Base-by-base conservation (phyloP, 2,888 invertebrate species). In the Agrypnus murinus region DNA sequence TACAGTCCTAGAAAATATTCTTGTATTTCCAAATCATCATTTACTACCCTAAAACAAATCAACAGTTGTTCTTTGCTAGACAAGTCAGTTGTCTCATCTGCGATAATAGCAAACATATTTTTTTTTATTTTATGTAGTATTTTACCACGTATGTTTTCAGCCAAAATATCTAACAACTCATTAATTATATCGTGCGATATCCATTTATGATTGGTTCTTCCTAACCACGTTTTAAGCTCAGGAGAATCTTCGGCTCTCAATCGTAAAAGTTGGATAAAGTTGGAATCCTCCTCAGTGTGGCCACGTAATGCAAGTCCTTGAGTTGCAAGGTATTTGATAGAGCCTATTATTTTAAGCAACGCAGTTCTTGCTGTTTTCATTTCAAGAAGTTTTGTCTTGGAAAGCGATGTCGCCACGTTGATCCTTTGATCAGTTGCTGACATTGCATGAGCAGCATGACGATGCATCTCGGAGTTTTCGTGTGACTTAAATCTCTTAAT, bases 141-240 rank as follows among this genome's bases (percentile, higher is more conserved):
- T n/a, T 38, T 38, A 10, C 10, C n/a, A 38, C 38, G 38, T 10
- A 38, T n/a, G n/a, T 38, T n/a, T 10, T 38, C n/a, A 38, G 38
- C 38, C 38, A 38, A 10, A 10, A 38, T 38, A 9, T 38, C 38
- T 38, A 38, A n/a, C n/a, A 38, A n/a, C 38, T 38, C 38, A 38
- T 38, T 38, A 8, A n/a, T n/a, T 8, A 38, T 64, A 48, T 69
- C 69, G 43, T 69, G 55, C 8, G 63, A 63, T n/a, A 57, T 14
- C 63, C 63, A 69, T 57, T 43, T 69, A 14, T 69, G 45, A 32
- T 53, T 36, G 7, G 7, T 38, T 48, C 58, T 15, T 12, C 15
- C 12, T 14, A 69, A 14, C 65, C 64, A 69, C 19, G 45, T 31
- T 8, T 65, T 65, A 7, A 69, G 34, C 15, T 69, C 65, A 0